Conservation (phyloP, 1,140 invertebrate genomes). For the Daktulosphaira vitifoliae region DNA sequence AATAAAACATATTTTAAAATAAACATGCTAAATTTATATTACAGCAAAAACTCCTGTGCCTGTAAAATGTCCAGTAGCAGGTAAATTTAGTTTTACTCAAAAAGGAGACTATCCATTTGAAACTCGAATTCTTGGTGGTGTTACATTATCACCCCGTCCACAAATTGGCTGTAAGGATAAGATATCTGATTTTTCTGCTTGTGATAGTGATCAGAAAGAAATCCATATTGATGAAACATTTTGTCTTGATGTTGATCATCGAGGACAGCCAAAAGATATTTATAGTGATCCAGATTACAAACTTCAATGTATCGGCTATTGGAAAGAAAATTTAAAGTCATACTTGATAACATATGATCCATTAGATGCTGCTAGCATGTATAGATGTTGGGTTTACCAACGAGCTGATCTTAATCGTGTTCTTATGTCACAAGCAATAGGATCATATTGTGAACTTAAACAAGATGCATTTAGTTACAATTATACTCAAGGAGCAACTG, state of each 20-base stretch:
- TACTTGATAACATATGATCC: constrained; percentile 95
- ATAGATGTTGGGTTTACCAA: constrained; percentile 95
- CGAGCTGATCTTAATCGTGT: constrained; percentile 84
- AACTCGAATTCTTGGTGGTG: constrained; percentile 87
- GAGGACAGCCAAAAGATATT: constrained; percentile 84
- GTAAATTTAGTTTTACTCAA: constrained; percentile 90
- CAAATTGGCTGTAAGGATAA: constrained; percentile 88
- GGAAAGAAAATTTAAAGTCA: constrained; percentile 96
- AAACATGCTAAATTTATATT: constrained; percentile 35
- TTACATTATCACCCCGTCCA: constrained; percentile 83
- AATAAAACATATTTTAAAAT: constrained; percentile 9
- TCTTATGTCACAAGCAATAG: constrained; percentile 80
- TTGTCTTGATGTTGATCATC: constrained; percentile 89
- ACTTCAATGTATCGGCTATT: constrained; percentile 95
- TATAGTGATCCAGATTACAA: constrained; percentile 94
- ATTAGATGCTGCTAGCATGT: constrained; percentile 88
- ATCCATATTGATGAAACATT: constrained; percentile 89
- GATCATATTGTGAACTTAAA: constrained; percentile 79
- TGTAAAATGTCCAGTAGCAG: constrained; percentile 88
- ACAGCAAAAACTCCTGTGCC: constrained; percentile 82
- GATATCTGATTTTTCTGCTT: constrained; percentile 89
- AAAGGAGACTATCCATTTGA: constrained; percentile 77
- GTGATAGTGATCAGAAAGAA: constrained; percentile 87
- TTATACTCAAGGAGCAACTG: constrained; percentile 81
- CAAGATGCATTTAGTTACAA: constrained; percentile 85